Conservation (phyloP, 2,113 vertebrate species). For the Misgurnus mizolepis region DNA sequence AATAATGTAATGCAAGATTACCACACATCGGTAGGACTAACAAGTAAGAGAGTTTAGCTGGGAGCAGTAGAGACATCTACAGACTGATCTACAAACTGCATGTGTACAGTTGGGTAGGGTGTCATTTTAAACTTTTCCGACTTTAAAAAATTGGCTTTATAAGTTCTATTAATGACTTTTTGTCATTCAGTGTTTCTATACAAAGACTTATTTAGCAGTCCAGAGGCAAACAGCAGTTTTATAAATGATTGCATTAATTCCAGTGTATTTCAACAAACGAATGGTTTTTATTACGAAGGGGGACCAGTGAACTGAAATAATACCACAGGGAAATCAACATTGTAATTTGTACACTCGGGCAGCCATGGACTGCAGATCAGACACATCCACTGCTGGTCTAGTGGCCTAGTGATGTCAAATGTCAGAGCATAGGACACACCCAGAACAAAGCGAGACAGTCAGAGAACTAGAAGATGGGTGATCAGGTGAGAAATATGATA, state of each 20-base stretch:
- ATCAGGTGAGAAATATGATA: constrained; percentile 39
- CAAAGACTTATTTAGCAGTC: not conserved
- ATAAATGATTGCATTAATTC: not conserved
- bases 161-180: not conserved
- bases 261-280: not conserved
- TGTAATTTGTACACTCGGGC: not conserved
- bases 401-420: constrained; percentile 43
- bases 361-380: constrained; percentile 14
- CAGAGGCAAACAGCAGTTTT: not conserved
- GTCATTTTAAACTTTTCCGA: not conserved
- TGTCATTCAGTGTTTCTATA: constrained; percentile 9
- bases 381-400: constrained; percentile 36
- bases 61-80: not conserved
- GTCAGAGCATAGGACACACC: constrained; percentile 36
- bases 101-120: not conserved
- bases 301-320: not conserved
- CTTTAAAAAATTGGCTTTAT: not conserved
- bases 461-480: constrained; percentile 59
- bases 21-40: constrained; percentile 66
- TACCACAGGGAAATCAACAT: not conserved
- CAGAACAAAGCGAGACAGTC: not conserved
- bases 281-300: no score
- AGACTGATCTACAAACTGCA: constrained; percentile 1
- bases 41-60: not conserved
- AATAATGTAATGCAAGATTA: constrained; percentile 88